Evolutionary conservation across 2,888 invertebrate genomes (phyloP).

Genomic region (Galeruca laticollis): DNA sequence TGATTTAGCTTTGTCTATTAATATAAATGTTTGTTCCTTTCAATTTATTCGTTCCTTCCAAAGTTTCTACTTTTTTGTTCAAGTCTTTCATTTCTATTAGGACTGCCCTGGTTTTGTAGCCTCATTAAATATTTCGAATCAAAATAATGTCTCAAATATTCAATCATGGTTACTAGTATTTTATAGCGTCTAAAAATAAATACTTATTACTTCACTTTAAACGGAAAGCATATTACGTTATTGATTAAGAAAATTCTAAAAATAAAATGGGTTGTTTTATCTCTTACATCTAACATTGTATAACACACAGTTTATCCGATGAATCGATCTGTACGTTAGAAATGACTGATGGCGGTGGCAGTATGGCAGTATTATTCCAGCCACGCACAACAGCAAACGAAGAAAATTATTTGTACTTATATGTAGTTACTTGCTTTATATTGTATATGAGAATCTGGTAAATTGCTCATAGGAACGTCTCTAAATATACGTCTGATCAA

Average conservation of each 20-base stretch:
- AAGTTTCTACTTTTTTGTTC: too few species aligned
- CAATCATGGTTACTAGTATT: too few species aligned
- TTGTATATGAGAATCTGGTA: background rate
- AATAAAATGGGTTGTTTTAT: background rate
- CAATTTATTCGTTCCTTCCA: too few species aligned
- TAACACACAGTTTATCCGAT: conserved; percentile 17
- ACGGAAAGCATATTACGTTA: background rate
- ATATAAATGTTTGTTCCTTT: too few species aligned
- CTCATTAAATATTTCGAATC: too few species aligned
- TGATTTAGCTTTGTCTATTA: too few species aligned
- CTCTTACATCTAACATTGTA: conserved; percentile 10
- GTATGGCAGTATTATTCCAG: conserved; percentile 9
- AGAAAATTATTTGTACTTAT: conserved; percentile 10
- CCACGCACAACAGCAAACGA: conserved; percentile 17
- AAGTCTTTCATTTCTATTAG: too few species aligned
- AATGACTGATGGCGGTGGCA: conserved; percentile 21
- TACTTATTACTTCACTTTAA: background rate
- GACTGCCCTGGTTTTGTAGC: too few species aligned
- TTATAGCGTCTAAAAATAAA: too few species aligned
- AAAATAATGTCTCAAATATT: too few species aligned
- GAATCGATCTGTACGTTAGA: conserved; percentile 23
- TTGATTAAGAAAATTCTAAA: conserved; percentile 1
- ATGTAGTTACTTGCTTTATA: background rate
- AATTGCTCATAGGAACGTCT: background rate
- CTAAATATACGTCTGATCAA: too few species aligned